These are phyloP conservation scores for Galago senegalensis DNA, from an alignment of 2,797 vertebrate species.

Conservation along the genomic window DNA sequence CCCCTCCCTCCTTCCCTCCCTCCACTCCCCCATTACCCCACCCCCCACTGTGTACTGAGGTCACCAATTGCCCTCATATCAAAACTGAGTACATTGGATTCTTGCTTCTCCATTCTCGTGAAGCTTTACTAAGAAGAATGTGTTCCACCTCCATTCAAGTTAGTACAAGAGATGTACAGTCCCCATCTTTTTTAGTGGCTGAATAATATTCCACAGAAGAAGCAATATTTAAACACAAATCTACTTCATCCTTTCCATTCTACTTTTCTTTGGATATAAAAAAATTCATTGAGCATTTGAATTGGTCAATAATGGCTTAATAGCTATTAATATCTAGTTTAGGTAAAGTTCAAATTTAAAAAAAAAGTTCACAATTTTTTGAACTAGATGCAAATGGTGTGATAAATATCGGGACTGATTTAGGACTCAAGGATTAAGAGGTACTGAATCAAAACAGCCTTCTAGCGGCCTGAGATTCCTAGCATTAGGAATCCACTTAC, in stretches of 20 bases:
- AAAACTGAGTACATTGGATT: too few relatives aligned
- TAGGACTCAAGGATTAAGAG: not conserved
- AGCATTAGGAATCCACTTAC: not conserved
- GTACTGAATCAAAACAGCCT: constrained; percentile 9
- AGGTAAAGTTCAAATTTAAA: not conserved
- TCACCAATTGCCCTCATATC: too few relatives aligned
- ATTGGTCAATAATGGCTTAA: not conserved
- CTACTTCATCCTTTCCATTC: not conserved
- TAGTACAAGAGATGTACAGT: too few relatives aligned
- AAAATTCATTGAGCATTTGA: not conserved
- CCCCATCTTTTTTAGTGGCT: too few relatives aligned
- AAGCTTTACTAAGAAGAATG: too few relatives aligned
- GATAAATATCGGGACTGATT: not conserved
- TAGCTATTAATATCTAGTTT: constrained; percentile 1
- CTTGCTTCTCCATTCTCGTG: too few relatives aligned
- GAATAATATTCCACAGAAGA: not conserved
- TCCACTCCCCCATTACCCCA: too few relatives aligned
- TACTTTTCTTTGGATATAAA: not conserved
- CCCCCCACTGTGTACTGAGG: too few relatives aligned
- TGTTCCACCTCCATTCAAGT: too few relatives aligned
- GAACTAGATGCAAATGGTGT: not conserved
- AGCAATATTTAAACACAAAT: not conserved
- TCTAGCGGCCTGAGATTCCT: not conserved
- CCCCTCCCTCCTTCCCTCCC: too few relatives aligned
- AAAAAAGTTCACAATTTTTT: not conserved